These are phyloP conservation scores for Picathartes gymnocephalus DNA, from an alignment of 2,113 vertebrate species.

Conservation along the genomic window DNA sequence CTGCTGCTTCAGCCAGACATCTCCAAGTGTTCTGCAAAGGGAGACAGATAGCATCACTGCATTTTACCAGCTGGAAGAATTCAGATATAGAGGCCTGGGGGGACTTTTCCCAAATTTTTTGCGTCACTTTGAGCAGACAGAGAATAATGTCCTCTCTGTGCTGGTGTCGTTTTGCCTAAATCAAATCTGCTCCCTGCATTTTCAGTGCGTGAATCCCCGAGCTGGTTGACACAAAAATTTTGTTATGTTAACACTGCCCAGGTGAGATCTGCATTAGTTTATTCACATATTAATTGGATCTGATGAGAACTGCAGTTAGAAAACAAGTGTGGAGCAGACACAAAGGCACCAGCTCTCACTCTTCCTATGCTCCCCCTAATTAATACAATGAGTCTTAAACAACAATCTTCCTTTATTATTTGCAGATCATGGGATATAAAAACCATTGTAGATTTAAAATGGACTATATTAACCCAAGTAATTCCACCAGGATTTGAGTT, in stretches of 20 bases:
- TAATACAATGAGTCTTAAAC: conserved; percentile 36
- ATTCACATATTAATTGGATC: neutral
- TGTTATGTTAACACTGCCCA: neutral
- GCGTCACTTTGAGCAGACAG: neutral
- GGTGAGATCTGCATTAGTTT: conserved; percentile 17
- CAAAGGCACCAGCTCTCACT: neutral
- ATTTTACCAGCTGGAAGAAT: neutral
- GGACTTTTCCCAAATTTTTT: neutral
- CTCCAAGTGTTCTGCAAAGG: neutral
- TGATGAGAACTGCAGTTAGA: neutral
- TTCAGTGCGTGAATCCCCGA: neutral
- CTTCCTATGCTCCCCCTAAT: neutral
- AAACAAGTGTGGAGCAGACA: neutral
- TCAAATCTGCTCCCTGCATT: neutral
- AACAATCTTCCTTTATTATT: conserved; percentile 34
- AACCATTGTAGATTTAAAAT: conserved; percentile 53
- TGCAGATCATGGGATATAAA: conserved; percentile 54
- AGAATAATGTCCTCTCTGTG: neutral
- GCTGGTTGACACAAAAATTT: neutral
- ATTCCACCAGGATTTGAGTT: conserved; percentile 8
- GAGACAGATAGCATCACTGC: neutral
- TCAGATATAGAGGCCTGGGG: neutral
- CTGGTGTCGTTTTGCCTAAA: neutral
- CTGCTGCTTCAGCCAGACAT: neutral
- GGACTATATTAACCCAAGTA: conserved; percentile 33